Evolutionary conservation across 2,113 vertebrate genomes (phyloP), one percentile per base, ranked within the genome.

Genomic region (Cyphomyrus plagiostoma): DNA sequence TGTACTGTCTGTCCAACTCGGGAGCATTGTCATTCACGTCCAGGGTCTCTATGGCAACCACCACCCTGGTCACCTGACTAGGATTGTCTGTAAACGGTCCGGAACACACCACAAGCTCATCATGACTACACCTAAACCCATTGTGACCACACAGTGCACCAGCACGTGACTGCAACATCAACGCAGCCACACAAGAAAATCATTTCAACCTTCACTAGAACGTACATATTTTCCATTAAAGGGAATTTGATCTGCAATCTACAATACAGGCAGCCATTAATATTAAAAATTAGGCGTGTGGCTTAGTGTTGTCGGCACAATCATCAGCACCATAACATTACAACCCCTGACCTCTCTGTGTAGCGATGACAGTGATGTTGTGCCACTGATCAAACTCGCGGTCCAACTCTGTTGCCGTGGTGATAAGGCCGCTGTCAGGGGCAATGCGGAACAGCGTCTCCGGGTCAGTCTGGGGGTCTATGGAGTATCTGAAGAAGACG

Each of bases 11-110:
- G 52, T 97, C 97, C 92, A 98, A 93, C 91, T 97, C 97, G 0
- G 97, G 97, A 1, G 97, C 94, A 4, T 98, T 98, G 95, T 98
- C 97, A 15, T 98, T 98, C 88, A 97, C 92, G 90, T 98, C 97
- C 89, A 98, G 93, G 0, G 96, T 97, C 92, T 97, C 96, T 91
- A 98, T 92, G 86, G 96, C 94, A 88, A 98, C 96, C 89, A 96
- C 93, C 66, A 96, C 96, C 2, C 95, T 96, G 92, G 97, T 97
- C 89, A 96, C 96, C 92, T 97, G 97, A 89, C 95, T 95, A 66
- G 97, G 97, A 93, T 97, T 98, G 93, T 98, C 97, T 98, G 95
- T 92, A 92, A 91, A 85, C 91, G 91, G 89, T 89, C 30, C 30
- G 90, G 82, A 93, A 90, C 39, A 39, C 92, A 93, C 26, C 77